Evolutionary conservation across 2,113 vertebrate genomes (phyloP), one percentile per base, ranked within the genome.

Genomic region (Indicator indicator): DNA sequence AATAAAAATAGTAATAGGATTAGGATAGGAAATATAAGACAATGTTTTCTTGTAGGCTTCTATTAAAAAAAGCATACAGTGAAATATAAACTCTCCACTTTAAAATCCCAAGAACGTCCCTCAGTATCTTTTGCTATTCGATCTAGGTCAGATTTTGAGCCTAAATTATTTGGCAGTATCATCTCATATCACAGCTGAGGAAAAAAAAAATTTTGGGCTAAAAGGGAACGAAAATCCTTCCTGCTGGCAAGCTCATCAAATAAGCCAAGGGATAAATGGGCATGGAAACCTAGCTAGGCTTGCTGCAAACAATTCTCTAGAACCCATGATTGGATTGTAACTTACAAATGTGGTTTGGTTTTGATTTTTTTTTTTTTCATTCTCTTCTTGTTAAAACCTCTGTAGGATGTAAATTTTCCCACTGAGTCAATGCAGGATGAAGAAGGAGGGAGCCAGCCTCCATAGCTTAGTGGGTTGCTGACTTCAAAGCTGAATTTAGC

Each of bases 201-300:
- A 46, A 84, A 87, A 88, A 91, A 33, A 95, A 87, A 78, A n/a
- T n/a, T 93, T 91, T 90, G 50, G 83, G 91, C 89, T 94, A 72
- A 92, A 94, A 90, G 63, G 56, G 78, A 94, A 94, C 88, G 89
- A 73, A 91, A 92, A 94, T 77, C 68, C 68, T 93, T 89, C 78
- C 75, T 70, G 75, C 82, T 95, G 91, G 81, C 68, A 94, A 67
- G 60, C 42, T 83, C 75, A 77, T 92, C 60, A 88, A 85, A 77
- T 48, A 86, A 89, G 17, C 56, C 68, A 68, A 48, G 38, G 84
- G 82, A 85, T 71, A 89, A 91, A 85, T 16, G 64, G 36, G 71
- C 64, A 67, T 48, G 52, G 75, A 85, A 87, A 73, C 60, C 48
- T 59, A 83, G 38, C 72, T 46, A 26, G 88, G 85, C 69, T 94